Evolutionary conservation across 2,797 vertebrate species (phyloP).

Genomic region (Hafferia zeledoni): DNA sequence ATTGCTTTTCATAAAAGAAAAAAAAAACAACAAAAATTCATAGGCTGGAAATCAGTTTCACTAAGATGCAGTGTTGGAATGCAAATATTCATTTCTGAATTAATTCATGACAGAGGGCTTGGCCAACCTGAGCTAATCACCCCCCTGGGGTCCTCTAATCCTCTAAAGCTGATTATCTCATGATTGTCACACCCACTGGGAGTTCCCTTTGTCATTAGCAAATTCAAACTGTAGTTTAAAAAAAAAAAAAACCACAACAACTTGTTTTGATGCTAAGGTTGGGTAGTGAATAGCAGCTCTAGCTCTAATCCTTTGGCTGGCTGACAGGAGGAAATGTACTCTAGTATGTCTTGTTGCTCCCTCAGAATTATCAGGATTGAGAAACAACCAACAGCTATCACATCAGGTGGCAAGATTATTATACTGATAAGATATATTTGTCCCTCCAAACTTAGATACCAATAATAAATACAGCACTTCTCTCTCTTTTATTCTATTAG

Average conservation of each 20-base stretch:
- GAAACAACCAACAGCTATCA: neutral
- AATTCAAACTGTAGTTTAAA: constrained; percentile 21
- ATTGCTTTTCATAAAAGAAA: neutral
- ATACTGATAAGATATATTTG: neutral
- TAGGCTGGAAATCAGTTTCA: constrained; percentile 2
- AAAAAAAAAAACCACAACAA: neutral
- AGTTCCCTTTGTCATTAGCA: constrained; percentile 62
- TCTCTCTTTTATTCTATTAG: neutral
- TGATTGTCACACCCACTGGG: constrained; percentile 69
- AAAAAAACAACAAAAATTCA: neutral
- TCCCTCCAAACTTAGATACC: neutral
- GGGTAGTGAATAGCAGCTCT: constrained; percentile 10
- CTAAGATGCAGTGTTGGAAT: constrained; percentile 23
- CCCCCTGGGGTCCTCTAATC: constrained; percentile 60
- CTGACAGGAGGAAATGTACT: constrained; percentile 40
- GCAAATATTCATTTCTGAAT: constrained; percentile 62
- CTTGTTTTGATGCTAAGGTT: constrained; percentile 46
- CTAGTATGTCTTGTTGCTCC: neutral
- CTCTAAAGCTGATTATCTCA: constrained; percentile 70
- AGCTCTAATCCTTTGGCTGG: constrained; percentile 35
- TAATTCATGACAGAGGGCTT: constrained; percentile 51
- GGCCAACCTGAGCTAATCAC: constrained; percentile 56
- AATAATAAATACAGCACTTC: neutral
- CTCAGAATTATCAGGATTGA: neutral
- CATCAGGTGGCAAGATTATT: neutral